Conservation (phyloP, 2,888 invertebrate species). For the Synergus itoensis region DNA sequence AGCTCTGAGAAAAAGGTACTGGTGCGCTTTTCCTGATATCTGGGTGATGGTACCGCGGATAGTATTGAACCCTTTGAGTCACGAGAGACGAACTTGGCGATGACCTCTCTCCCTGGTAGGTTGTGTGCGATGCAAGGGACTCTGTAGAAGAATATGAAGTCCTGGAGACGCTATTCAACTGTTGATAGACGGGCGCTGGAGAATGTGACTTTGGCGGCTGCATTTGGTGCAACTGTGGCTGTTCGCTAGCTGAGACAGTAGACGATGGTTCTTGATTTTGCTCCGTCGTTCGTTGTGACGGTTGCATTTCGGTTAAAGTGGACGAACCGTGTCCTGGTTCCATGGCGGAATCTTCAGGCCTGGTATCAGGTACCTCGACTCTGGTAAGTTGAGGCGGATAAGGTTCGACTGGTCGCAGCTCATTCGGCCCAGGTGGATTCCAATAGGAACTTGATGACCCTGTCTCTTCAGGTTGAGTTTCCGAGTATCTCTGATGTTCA, state of each 20-base stretch:
- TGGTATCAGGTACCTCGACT: slow-evolving; percentile 74
- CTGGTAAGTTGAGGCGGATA: slow-evolving; percentile 74
- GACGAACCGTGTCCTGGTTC: slow-evolving; percentile 61
- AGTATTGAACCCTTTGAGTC: slow-evolving; percentile 71
- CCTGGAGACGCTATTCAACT: slow-evolving; percentile 67
- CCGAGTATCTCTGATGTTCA: slow-evolving; percentile 47
- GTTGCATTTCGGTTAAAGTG: slow-evolving; percentile 73
- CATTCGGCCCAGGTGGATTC: slow-evolving; percentile 63
- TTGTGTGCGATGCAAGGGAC: slow-evolving; percentile 57
- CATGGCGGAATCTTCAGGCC: slow-evolving; percentile 65
- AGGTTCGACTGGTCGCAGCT: slow-evolving; percentile 68
- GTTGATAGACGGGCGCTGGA: slow-evolving; percentile 71
- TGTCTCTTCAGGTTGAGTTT: slow-evolving; percentile 53
- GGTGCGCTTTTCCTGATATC: slow-evolving; percentile 74
- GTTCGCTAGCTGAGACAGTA: slow-evolving; percentile 36
- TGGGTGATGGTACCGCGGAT: slow-evolving; percentile 74
- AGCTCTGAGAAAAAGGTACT: slow-evolving; percentile 68
- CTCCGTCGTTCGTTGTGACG: slow-evolving; percentile 60
- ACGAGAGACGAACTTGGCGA: slow-evolving; percentile 57
- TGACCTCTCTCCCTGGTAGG: slow-evolving; percentile 51
- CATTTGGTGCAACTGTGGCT: slow-evolving; percentile 64
- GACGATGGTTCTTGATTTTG: slow-evolving; percentile 51
- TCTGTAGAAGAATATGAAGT: slow-evolving; percentile 64
- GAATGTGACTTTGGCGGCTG: slow-evolving; percentile 67
- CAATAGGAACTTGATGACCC: slow-evolving; percentile 63